Evolutionary conservation across 2,113 vertebrate genomes (phyloP), one percentile per base, ranked within the genome.

Genomic region (Tragulus kanchil): DNA sequence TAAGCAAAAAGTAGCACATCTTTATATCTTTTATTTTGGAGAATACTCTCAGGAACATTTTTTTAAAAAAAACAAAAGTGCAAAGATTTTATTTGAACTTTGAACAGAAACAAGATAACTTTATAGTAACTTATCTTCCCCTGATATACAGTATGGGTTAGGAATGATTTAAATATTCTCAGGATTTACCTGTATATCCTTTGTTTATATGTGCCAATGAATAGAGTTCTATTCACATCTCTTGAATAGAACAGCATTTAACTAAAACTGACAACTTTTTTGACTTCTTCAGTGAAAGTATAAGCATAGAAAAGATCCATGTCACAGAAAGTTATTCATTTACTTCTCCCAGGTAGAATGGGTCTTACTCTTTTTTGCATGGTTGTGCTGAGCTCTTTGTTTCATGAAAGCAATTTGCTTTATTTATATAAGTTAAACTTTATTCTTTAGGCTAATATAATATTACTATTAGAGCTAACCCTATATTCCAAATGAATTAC

Each of bases 161-260:
- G 21, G 16, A 58, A 25, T 65, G n/a, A 85, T 3, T 0, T 71
- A 85, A 93, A 50, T 85, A 25, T 75, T 88, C 10, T 82, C 71
- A 64, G 4, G 0, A 82, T 59, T 3, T 0, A 26, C 9, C 4
- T 90, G 71, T 61, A 56, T 64, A 42, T 19, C 0, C 36, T 93
- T 88, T 79, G 11, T 6, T 78, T 90, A 93, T 88, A 28, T n/a
- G 3, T 67, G 7, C 31, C 28, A n/a, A 48, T 25, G 3, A 45
- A 45, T 25, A 73, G 23, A 92, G 87, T 85, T 42, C 54, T 62
- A 94, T 58, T 73, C 0, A 84, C 28, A 25, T 36, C 94, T 95
- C 58, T 95, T 95, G 61, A 89, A 85, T 85, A 9, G 45, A 42
- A 69, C 64, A 93, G 4, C 26, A 75, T 81, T 95, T 71, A 54